Conservation (phyloP, 2,113 vertebrate genomes). For the Syngnathus typhle region DNA sequence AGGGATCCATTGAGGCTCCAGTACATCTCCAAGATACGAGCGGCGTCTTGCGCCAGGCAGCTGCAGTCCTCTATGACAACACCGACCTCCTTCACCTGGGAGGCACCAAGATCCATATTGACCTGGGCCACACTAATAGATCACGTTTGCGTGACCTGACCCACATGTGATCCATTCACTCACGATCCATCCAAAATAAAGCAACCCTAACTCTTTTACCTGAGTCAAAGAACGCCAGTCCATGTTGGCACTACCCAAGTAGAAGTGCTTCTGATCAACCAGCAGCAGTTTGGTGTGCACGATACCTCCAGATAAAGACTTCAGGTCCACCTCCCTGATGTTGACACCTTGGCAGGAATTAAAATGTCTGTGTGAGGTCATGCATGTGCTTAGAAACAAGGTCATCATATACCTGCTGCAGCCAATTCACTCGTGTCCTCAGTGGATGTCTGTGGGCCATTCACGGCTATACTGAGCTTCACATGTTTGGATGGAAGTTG, state of each 20-base stretch:
- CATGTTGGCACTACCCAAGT: slow-evolving; percentile 80
- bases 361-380: neutral
- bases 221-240: slow-evolving; percentile 79
- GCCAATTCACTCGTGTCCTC: slow-evolving; percentile 61
- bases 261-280: slow-evolving; percentile 72
- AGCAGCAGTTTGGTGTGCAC: slow-evolving; percentile 78
- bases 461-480: slow-evolving; percentile 68
- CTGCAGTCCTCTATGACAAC: slow-evolving; percentile 72
- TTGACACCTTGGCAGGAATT: slow-evolving; percentile 62
- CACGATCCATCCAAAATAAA: no score
- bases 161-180: no score
- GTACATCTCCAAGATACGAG: slow-evolving; percentile 70
- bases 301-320: slow-evolving; percentile 68
- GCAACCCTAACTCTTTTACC: slow-evolving; percentile 42
- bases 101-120: neutral
- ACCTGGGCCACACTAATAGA: no score
- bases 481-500: slow-evolving; percentile 62
- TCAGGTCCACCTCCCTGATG: slow-evolving; percentile 64
- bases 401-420: slow-evolving; percentile 51
- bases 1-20: slow-evolving; percentile 61
- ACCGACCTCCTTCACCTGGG: slow-evolving; percentile 76
- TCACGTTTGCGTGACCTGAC: no score
- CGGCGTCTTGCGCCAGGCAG: slow-evolving; percentile 72
- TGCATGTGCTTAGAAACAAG: no score
- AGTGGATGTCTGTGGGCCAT: slow-evolving; percentile 58